Percentiles rank a stretch among this genome's conserved stretches.
phyloP scores from a whole-genome alignment of 2,113 vertebrate species.

The Bathybates hornii region DNA sequence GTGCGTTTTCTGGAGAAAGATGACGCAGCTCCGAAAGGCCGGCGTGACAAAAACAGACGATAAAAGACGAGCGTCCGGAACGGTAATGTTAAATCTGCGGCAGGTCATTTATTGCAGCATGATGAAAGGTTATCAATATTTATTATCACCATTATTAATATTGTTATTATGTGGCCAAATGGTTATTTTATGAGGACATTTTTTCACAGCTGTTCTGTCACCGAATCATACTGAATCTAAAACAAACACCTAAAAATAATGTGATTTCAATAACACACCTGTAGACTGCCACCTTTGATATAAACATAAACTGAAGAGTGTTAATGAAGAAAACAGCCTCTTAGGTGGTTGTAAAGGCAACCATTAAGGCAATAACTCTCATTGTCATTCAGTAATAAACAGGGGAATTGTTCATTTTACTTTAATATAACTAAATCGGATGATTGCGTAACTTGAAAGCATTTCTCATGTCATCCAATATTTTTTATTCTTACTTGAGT shows the following conservation, averaged over 20 bases:
- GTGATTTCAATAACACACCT: not conserved
- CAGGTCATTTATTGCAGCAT: not conserved
- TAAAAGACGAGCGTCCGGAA: not conserved
- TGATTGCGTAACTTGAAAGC: not conserved
- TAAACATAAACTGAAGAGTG: not conserved
- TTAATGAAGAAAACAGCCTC: not conserved
- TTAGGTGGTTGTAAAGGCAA: conserved; percentile 31
- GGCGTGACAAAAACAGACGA: not conserved
- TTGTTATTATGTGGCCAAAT: not conserved
- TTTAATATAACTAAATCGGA: not conserved
- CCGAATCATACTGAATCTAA: not conserved
- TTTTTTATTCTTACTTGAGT: conserved; percentile 38
- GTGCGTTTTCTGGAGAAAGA: not conserved
- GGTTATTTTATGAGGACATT: not conserved
- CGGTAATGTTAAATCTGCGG: not conserved
- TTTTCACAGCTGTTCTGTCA: not conserved
- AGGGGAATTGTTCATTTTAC: not conserved
- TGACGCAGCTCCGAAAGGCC: not conserved
- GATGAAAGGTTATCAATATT: not conserved
- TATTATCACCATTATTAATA: not conserved
- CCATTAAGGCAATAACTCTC: conserved; percentile 38
- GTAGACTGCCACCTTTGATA: conserved; percentile 23
- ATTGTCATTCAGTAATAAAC: not conserved
- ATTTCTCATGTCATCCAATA: conserved; percentile 3
- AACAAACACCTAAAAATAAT: conserved; percentile 3